Base-by-base conservation (phyloP, 1,140 invertebrate genomes). In the Caenorhabditis latens region DNA sequence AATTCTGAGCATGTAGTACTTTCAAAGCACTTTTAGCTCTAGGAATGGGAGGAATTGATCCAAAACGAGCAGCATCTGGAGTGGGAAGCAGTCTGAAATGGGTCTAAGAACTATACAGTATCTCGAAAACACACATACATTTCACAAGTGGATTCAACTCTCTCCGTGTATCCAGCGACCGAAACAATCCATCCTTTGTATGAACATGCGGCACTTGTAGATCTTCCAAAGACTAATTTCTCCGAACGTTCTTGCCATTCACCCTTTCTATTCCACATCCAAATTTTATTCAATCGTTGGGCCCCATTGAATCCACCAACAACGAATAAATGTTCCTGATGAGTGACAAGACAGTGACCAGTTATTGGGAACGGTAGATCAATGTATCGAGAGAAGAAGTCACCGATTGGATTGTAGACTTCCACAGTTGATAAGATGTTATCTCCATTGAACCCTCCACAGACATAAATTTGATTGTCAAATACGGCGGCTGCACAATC, bases 111-210 rank as follows among this genome's bases (percentile, higher is more conserved):
- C 13, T 11, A 32, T 9, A 11, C 7, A 13, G 13, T 43, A 0
- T 50, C 61, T 40, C 32, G 11, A 50, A 24, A 50, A 50, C 9
- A 24, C 24, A 14, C 7, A 13, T 53, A 79, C 71, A 43, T 50
- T 79, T 79, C 71, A 79, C 71, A 79, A 24, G 46, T 50, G 24
- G 71, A 46, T 50, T 79, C 71, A 13, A 79, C 71, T 24, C 19
- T 79, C 6, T 79, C 71, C 7, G 71, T 79, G 42, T 79, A 79
- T 48, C 71, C 71, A 14, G 71, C 71, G 21, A 79, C 46, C 8
- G 71, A 79, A 19, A 79, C 50, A 4, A 79, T 5, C 71, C 71
- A 79, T 50, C 71, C 71, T 79, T 79, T 79, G 46, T 79, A 79
- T 11, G 71, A 79, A 79, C 46, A 32, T 8, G 71, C 71, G 7